Conservation (phyloP, 37 sponge, comb jelly and placozoan genomes). For the Halisarca cf. caerulea region DNA sequence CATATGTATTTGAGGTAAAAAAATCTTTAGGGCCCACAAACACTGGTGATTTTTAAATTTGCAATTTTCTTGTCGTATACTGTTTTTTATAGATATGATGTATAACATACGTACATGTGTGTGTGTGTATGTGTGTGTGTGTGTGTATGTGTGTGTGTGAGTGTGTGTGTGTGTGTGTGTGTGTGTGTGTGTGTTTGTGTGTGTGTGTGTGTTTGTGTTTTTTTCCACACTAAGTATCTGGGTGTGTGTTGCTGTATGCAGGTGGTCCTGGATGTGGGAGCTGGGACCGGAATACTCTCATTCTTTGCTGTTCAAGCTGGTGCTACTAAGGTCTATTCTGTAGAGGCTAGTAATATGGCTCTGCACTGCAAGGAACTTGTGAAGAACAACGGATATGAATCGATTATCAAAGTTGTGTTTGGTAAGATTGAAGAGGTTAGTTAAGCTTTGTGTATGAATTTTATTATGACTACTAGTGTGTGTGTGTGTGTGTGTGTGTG, state of each 20-base stretch:
- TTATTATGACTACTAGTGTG: not conserved
- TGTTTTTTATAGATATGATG: too few species aligned
- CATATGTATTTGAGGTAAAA: too few species aligned
- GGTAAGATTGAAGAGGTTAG: conserved; percentile 96
- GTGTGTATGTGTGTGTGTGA: too few species aligned
- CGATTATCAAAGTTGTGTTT: conserved; percentile 79
- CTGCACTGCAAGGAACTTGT: conserved; percentile 68
- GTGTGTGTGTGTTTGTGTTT: not conserved
- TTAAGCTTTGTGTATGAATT: not conserved
- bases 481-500: conserved; percentile 7
- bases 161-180: too few species aligned
- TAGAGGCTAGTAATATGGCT: conserved; percentile 91
- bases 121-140: too few species aligned
- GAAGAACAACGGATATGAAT: conserved; percentile 46
- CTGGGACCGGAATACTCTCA: conserved; percentile 92
- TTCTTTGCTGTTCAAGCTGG: conserved; percentile 97
- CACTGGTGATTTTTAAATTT: too few species aligned
- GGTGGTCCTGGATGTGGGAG: conserved; percentile 96
- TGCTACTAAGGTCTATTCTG: conserved; percentile 84
- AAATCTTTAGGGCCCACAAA: too few species aligned
- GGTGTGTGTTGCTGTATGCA: conserved; percentile 21
- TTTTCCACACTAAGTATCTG: not conserved
- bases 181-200: too few species aligned
- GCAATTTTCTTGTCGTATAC: too few species aligned
- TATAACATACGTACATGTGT: too few species aligned